Base-by-base conservation (phyloP, 2,888 invertebrate species). In the Orthosia gothica region DNA sequence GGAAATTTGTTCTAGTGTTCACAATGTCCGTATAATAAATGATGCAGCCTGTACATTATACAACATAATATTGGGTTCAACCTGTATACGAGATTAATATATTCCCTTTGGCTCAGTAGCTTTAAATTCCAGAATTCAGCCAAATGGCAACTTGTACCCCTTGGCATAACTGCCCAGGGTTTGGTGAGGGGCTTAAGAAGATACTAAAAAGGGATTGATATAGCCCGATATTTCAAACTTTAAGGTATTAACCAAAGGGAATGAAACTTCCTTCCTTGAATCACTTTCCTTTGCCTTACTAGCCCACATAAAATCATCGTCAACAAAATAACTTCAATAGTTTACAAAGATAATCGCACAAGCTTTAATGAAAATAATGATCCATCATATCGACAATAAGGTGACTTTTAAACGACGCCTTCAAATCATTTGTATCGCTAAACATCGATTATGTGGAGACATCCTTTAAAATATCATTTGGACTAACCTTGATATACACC, bases 391-490 rank as follows among this genome's bases (percentile, higher is more conserved):
- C 20, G 26, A 59, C 65, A 62, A 61, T 80, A 64, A 77, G 80
- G 73, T 70, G 76, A 64, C 67, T 77, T 77, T 64, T 76, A 86
- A 82, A 79, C 67, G 79, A 67, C 69, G 84, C 81, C 81, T 67
- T 72, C 68, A 76, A 81, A 84, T 81, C 70, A 79, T 87, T 87
- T 78, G 73, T 72, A 80, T 74, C 81, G 62, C 79, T 85, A 72
- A 83, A 79, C 81, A 84, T 79, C 81, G 74, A 82, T 87, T 85
- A 83, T 50, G n/a, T 70, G 74, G 83, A 82, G 82, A 88, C 89
- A 90, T 88, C 87, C 88, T 89, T 89, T 88, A 87, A 88, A 89
- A 88, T 83, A 89, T 87, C 86, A 90, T 91, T 89, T 84, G 77
- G 78, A 72, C 66, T 87, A 81, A 88, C 83, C 86, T 87, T 84